Conservation (phyloP, 2,113 vertebrate species). For the Aythya baeri region DNA sequence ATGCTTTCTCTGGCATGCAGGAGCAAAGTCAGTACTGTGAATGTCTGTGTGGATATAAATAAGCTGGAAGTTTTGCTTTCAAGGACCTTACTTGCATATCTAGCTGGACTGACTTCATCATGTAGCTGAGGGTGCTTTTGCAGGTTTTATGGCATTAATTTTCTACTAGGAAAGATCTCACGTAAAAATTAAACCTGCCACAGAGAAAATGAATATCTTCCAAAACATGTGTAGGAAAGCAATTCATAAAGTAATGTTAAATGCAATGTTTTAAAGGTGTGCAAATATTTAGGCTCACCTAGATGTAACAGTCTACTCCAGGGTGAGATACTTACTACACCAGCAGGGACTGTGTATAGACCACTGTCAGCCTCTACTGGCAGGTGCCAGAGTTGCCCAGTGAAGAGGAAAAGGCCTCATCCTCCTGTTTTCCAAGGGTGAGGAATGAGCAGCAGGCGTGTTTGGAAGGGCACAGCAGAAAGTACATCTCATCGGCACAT, state of each 20-base stretch:
- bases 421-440: background rate
- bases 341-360: background rate
- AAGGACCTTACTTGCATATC: background rate
- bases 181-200: background rate
- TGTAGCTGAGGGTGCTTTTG: background rate
- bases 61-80: background rate
- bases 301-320: background rate
- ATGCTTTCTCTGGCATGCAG: background rate
- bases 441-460: background rate
- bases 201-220: background rate
- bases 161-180: background rate
- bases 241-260: background rate
- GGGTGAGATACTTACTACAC: background rate
- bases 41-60: background rate
- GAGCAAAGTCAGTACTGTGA: background rate
- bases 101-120: background rate
- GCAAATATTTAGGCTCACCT: background rate
- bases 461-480: background rate
- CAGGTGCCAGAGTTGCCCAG: background rate
- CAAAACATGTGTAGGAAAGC: background rate
- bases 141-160: background rate
- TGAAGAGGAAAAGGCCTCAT: background rate
- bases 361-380: background rate
- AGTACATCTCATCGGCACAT: fast-evolving
- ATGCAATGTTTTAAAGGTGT: background rate